These are phyloP conservation scores for Heliangelus exortis DNA, from an alignment of 2,797 vertebrate genomes.

Conservation along the genomic window DNA sequence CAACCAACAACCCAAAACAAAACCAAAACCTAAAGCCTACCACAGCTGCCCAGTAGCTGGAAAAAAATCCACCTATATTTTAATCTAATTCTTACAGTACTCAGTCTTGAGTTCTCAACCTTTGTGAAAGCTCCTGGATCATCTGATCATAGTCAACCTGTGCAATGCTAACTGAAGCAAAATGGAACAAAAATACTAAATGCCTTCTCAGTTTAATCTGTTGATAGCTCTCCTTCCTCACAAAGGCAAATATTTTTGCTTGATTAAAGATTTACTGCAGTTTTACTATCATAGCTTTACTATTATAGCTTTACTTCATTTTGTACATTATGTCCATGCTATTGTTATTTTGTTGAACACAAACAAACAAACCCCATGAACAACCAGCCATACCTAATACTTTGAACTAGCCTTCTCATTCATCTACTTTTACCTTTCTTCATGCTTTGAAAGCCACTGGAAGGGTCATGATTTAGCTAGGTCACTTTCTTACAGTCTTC, in stretches of 20 bases:
- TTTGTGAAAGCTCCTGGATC: neutral
- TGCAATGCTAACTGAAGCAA: neutral
- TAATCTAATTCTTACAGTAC: neutral
- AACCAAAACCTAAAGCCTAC: neutral
- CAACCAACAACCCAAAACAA: neutral
- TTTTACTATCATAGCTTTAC: neutral
- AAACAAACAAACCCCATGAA: neutral
- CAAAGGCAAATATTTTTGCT: neutral
- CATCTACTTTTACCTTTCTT: neutral
- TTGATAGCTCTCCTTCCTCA: neutral
- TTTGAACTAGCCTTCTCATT: too few species aligned
- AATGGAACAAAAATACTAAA: neutral
- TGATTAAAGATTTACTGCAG: neutral
- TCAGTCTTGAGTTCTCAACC: neutral
- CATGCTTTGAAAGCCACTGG: neutral
- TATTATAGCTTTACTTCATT: neutral
- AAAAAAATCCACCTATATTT: neutral
- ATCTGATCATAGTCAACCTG: neutral
- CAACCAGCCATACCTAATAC: neutral
- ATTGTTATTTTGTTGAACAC: neutral
- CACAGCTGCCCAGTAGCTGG: neutral
- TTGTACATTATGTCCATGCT: neutral
- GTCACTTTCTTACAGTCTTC: neutral
- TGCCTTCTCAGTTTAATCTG: neutral
- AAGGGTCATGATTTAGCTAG: neutral